These are phyloP conservation scores for Cephus pulcher DNA, from an alignment of 2,888 invertebrate species.

Conservation along the genomic window DNA sequence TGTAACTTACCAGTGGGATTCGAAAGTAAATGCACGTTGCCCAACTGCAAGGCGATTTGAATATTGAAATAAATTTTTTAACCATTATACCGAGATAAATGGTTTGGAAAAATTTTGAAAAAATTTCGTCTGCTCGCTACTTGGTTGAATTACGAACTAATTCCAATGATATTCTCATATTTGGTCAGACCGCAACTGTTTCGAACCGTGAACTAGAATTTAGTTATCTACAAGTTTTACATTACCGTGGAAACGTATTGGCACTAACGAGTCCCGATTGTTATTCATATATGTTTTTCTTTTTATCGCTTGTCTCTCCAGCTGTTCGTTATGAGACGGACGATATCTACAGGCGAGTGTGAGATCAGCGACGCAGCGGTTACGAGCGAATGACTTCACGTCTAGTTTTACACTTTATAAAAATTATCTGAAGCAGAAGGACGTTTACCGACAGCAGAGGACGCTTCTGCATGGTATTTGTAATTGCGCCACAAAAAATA, in stretches of 20 bases:
- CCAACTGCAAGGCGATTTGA: background rate
- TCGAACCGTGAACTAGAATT: background rate
- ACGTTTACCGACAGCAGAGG: background rate
- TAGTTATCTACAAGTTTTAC: background rate
- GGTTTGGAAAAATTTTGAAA: background rate
- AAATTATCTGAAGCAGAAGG: background rate
- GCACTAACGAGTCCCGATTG: background rate
- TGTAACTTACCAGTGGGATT: background rate
- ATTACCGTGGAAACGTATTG: background rate
- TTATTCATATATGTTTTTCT: background rate
- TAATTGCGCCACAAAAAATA: background rate
- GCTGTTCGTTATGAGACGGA: slow-evolving; percentile 1
- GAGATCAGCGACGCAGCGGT: background rate
- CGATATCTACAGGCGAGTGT: background rate
- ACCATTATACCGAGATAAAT: background rate
- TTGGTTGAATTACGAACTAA: background rate
- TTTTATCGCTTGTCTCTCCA: background rate
- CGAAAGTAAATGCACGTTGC: background rate
- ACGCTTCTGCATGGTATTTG: background rate
- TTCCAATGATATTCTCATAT: background rate
- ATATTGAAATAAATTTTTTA: background rate
- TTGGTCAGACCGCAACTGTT: background rate
- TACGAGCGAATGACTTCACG: slow-evolving; percentile 19
- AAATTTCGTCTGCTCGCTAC: background rate
- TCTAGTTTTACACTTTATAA: slow-evolving; percentile 16